phyloP scores from a whole-genome alignment of 2,113 vertebrate species.

The Brevimyrus niger region DNA sequence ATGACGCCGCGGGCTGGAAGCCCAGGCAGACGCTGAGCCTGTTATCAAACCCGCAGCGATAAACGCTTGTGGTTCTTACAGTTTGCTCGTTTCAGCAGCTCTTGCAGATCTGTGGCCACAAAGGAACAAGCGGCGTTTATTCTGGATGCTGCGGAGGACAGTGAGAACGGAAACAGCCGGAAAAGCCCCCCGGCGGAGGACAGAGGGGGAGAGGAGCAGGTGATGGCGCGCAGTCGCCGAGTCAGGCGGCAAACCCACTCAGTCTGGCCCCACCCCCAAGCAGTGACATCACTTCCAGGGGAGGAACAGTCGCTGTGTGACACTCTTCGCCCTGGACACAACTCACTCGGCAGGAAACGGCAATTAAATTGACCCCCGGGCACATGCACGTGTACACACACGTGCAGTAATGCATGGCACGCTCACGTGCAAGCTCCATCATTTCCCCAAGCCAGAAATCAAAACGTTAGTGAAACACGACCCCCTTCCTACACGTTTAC shows the following conservation, averaged over 20 bases:
- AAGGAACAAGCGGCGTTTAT: not conserved
- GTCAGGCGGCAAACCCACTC: not conserved
- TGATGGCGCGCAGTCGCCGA: not conserved
- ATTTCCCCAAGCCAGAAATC: not conserved
- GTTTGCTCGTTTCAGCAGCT: not conserved
- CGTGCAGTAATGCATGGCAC: not conserved
- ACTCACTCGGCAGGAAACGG: slow-evolving; percentile 54
- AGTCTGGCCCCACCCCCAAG: slow-evolving; percentile 15
- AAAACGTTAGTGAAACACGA: not conserved
- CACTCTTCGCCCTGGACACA: slow-evolving; percentile 60
- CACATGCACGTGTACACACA: slow-evolving; percentile 4
- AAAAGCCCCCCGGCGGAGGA: not conserved
- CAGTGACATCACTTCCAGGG: slow-evolving; percentile 59
- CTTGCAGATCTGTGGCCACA: not conserved
- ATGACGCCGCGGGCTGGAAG: not conserved
- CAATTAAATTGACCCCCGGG: slow-evolving; percentile 52
- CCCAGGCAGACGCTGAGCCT: not conserved
- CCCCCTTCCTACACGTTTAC: not conserved
- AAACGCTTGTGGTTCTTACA: not conserved
- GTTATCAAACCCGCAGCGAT: not conserved
- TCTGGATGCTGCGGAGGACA: slow-evolving; percentile 20
- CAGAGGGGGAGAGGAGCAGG: not conserved
- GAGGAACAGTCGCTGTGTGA: slow-evolving; percentile 63
- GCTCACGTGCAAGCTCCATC: not conserved
- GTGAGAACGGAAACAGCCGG: not conserved